phyloP scores from a whole-genome alignment of 2,113 vertebrate genomes.

The Dicerorhinus sumatrensis region DNA sequence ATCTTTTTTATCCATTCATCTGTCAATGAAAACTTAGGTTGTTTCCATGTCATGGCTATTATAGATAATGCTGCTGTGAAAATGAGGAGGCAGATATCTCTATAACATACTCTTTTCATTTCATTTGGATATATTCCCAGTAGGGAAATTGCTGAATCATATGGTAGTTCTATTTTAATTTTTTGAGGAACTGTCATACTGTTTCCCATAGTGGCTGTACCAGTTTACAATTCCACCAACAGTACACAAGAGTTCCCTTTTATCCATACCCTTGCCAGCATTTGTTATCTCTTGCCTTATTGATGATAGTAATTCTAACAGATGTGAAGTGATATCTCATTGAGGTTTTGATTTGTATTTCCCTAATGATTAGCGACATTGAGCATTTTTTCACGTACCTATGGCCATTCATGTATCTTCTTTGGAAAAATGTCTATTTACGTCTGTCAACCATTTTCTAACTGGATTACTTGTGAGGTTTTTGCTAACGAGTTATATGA shows the following conservation, averaged over 20 bases:
- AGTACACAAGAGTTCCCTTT: not conserved
- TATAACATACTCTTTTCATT: not conserved
- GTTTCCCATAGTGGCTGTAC: not conserved
- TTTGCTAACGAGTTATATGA: not conserved
- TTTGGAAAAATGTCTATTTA: not conserved
- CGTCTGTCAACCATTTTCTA: not conserved
- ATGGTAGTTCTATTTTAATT: not conserved
- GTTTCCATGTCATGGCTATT: not conserved
- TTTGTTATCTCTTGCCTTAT: not conserved
- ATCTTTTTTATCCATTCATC: not conserved
- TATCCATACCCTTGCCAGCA: not conserved
- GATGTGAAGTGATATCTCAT: not conserved
- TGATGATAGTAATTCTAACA: not conserved
- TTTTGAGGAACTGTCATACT: not conserved
- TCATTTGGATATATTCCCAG: not conserved
- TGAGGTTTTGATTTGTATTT: not conserved
- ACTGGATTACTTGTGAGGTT: not conserved
- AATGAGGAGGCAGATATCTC: not conserved
- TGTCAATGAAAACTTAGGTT: not conserved
- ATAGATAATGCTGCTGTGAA: not conserved
- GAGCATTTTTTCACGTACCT: not conserved
- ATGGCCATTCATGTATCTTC: not conserved
- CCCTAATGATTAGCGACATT: not conserved
- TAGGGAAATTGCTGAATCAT: not conserved
- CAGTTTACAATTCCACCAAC: not conserved